Evolutionary conservation across 2,113 vertebrate genomes (phyloP).

Genomic region (Numenius arquata): DNA sequence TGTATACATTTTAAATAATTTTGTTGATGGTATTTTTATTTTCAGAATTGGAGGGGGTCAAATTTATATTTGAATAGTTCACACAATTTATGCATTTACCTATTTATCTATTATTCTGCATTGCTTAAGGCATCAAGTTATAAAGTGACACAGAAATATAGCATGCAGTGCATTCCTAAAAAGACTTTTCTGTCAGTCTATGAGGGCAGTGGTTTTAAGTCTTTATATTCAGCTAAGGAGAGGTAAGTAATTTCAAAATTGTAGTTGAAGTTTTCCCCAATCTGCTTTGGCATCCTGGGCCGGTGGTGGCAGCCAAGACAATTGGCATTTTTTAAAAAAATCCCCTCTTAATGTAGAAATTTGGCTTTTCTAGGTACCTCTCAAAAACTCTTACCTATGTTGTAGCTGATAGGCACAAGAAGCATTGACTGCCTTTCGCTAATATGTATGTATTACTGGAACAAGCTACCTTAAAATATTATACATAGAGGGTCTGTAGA

Average conservation of each 20-base stretch:
- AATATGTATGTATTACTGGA: neutral
- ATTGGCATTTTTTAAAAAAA: neutral
- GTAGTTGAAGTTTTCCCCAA: neutral
- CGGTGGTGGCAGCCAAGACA: neutral
- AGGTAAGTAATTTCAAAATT: neutral
- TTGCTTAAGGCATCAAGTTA: neutral
- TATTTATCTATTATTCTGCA: neutral
- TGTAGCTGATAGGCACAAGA: slow-evolving; percentile 43
- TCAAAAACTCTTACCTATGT: slow-evolving; percentile 33
- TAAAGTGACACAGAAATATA: neutral
- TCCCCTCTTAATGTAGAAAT: slow-evolving; percentile 24
- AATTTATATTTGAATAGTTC: neutral
- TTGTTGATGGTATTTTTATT: neutral
- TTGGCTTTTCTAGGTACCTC: slow-evolving; percentile 30
- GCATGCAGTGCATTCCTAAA: neutral
- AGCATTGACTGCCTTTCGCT: neutral
- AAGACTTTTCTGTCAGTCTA: neutral
- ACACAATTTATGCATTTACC: neutral
- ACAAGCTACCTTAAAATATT: neutral
- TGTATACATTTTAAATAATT: neutral
- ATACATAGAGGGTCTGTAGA: neutral
- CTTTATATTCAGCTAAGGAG: neutral
- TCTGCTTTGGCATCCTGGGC: neutral
- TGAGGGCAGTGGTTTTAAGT: neutral
- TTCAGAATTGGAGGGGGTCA: neutral